Conservation (phyloP, 92 coral and sea anemone genomes). For the Galaxea fascicularis region DNA sequence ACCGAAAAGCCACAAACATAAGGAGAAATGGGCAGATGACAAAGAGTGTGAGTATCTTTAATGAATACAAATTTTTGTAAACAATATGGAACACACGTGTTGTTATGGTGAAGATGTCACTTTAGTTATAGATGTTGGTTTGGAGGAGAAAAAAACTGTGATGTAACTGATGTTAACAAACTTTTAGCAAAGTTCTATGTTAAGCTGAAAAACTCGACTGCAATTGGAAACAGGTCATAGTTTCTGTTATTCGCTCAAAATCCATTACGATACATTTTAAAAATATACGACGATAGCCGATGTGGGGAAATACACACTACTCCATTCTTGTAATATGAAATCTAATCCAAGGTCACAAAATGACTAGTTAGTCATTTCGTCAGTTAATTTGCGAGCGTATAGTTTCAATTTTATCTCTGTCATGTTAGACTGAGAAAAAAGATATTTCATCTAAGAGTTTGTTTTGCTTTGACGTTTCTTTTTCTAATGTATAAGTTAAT, state of each 20-base stretch:
- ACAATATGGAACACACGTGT: neutral
- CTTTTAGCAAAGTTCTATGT: neutral
- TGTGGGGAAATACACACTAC: too few relatives aligned
- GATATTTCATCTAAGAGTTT: too few relatives aligned
- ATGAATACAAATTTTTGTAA: neutral
- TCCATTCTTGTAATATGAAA: neutral
- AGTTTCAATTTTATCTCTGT: too few relatives aligned
- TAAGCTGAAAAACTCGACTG: neutral
- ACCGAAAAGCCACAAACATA: slow-evolving; percentile 31
- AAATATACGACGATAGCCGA: neutral
- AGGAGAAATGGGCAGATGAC: slow-evolving; percentile 39
- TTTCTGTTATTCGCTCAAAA: neutral
- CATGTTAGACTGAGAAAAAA: too few relatives aligned
- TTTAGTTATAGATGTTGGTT: neutral
- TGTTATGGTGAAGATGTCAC: slow-evolving; percentile 20
- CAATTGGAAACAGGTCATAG: neutral
- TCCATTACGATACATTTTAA: neutral
- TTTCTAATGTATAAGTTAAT: too few relatives aligned
- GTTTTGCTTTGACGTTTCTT: too few relatives aligned
- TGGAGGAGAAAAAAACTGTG: neutral
- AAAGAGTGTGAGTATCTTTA: slow-evolving; percentile 43
- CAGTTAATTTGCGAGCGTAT: too few relatives aligned
- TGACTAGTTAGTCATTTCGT: neutral
- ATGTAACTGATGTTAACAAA: neutral
- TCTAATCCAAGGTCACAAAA: neutral